phyloP scores from a whole-genome alignment of 2,888 invertebrate species.

The Limnephilus rhombicus region DNA sequence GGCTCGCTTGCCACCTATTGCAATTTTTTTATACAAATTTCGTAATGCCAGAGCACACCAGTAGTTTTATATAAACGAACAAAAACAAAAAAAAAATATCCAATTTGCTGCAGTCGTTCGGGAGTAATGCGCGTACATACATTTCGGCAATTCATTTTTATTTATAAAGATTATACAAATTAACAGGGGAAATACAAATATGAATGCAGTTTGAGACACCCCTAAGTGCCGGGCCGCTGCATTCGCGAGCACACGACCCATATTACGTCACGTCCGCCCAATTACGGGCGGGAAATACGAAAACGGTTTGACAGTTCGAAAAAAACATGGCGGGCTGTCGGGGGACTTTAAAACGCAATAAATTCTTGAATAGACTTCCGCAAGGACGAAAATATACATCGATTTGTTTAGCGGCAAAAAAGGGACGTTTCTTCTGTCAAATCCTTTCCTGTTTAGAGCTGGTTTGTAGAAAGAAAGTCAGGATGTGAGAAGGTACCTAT shows the following conservation, averaged over 20 bases:
- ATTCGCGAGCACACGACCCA: constrained; percentile 40
- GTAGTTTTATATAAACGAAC: no score
- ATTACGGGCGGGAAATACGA: constrained; percentile 36
- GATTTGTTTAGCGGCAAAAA: neutral
- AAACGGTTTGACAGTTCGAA: constrained; percentile 23
- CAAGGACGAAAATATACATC: constrained; percentile 3
- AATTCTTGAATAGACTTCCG: constrained; percentile 30
- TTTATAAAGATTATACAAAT: no score
- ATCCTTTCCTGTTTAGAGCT: neutral
- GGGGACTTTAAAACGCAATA: constrained; percentile 12
- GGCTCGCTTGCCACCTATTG: no score
- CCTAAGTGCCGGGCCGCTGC: constrained; percentile 8
- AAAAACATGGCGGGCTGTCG: constrained; percentile 25
- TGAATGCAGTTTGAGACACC: neutral
- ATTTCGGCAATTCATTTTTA: no score
- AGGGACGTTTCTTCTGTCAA: neutral
- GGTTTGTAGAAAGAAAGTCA: neutral
- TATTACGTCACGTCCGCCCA: constrained; percentile 40
- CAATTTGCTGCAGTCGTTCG: no score
- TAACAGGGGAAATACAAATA: no score
- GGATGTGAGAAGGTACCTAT: neutral
- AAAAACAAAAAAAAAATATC: no score
- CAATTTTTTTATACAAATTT: no score
- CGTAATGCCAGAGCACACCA: no score
- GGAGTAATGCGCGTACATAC: no score